These are phyloP conservation scores for Cryptoprocta ferox DNA, from an alignment of 2,797 vertebrate species.

Conservation along the genomic window DNA sequence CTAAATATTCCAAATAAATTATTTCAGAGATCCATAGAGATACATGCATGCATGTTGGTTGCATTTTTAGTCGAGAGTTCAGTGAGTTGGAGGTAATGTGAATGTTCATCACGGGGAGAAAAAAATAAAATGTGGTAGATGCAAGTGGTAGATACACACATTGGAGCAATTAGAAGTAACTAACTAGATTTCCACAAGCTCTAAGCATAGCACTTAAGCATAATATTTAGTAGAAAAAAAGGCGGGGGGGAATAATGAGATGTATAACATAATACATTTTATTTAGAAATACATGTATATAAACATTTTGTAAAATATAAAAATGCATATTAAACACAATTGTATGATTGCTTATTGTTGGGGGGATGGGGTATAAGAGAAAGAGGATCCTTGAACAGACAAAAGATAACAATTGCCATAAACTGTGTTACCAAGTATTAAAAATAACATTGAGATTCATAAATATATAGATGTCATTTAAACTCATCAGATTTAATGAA, in stretches of 20 bases:
- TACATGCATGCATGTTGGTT: too few species aligned
- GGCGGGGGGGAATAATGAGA: not conserved
- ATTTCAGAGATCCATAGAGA: not conserved
- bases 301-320: not conserved
- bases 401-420: not conserved
- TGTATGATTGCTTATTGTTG: not conserved
- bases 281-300: not conserved
- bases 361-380: not conserved
- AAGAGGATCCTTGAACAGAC: not conserved
- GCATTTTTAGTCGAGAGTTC: fast-evolving
- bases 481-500: not conserved
- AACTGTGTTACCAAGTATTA: not conserved
- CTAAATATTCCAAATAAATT: not conserved
- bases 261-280: not conserved
- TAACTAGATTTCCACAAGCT: not conserved
- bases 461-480: not conserved
- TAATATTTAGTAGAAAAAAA: not conserved
- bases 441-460: not conserved
- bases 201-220: not conserved
- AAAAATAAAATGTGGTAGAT: not conserved
- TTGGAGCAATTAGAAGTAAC: not conserved
- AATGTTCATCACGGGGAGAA: not conserved
- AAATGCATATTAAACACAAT: not conserved
- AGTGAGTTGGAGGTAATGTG: not conserved
- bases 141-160: not conserved